Evolutionary conservation across 2,113 vertebrate genomes (phyloP).

Genomic region (Helogale parvula): DNA sequence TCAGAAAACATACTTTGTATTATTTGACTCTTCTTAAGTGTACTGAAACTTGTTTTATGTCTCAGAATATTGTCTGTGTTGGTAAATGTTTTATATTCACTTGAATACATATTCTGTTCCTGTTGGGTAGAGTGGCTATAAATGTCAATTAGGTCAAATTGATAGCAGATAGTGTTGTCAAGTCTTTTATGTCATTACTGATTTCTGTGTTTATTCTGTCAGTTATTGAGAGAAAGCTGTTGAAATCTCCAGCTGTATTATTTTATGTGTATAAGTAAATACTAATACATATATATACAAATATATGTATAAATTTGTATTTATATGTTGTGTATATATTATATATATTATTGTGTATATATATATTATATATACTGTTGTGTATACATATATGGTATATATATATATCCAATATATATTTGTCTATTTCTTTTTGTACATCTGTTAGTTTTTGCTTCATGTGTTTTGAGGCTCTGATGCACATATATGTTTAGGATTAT

Average conservation of each 20-base stretch:
- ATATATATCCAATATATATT: not conserved
- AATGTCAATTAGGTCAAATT: not conserved
- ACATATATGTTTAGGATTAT: not conserved
- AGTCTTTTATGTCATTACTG: not conserved
- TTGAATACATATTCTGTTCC: not conserved
- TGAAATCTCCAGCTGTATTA: not conserved
- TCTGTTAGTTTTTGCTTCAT: slow-evolving; percentile 25
- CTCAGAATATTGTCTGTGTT: slow-evolving; percentile 15
- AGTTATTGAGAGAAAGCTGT: not conserved
- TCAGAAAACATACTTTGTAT: slow-evolving; percentile 25
- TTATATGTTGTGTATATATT: not conserved
- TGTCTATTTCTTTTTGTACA: slow-evolving; percentile 8
- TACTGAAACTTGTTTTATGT: slow-evolving; percentile 18
- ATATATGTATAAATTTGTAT: no score
- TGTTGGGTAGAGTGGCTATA: not conserved
- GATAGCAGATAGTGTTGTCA: not conserved
- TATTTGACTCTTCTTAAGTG: slow-evolving; percentile 25
- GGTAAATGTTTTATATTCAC: slow-evolving; percentile 16
- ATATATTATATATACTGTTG: not conserved
- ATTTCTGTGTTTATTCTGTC: not conserved
- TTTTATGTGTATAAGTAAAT: not conserved
- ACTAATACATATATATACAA: not conserved
- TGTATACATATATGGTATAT: not conserved
- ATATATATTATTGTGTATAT: not conserved
- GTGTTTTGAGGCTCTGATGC: not conserved